These are phyloP conservation scores for Polia nebulosa DNA, from an alignment of 2,888 invertebrate species.

Conservation along the genomic window DNA sequence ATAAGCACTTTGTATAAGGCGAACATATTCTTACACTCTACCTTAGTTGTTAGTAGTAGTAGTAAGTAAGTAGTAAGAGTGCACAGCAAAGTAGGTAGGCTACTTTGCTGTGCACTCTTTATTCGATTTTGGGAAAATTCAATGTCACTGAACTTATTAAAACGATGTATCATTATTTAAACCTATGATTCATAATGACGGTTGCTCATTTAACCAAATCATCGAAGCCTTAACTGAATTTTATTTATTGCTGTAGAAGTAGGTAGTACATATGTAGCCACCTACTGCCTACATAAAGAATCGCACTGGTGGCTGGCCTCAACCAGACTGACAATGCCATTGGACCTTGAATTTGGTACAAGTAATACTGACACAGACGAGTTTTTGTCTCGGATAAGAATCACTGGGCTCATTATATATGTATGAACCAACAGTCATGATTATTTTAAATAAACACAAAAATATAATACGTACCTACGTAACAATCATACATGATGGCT, in stretches of 20 bases:
- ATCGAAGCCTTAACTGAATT: slow-evolving; percentile 24
- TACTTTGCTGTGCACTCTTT: slow-evolving; percentile 21
- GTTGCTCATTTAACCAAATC: slow-evolving; percentile 29
- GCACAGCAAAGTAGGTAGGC: too few species aligned
- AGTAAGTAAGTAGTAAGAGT: too few species aligned
- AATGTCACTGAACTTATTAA: slow-evolving; percentile 65
- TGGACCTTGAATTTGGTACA: slow-evolving; percentile 73
- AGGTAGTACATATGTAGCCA: slow-evolving; percentile 43
- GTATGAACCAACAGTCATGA: slow-evolving; percentile 79
- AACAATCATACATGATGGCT: slow-evolving; percentile 61
- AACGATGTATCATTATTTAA: slow-evolving; percentile 57
- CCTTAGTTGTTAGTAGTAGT: too few species aligned
- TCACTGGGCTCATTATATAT: slow-evolving; percentile 80
- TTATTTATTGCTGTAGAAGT: slow-evolving; percentile 31
- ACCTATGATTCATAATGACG: slow-evolving; percentile 38
- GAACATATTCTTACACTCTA: slow-evolving; percentile 33
- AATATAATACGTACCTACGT: slow-evolving; percentile 61
- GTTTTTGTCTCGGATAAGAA: slow-evolving; percentile 84
- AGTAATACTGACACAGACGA: slow-evolving; percentile 78
- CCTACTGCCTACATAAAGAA: slow-evolving; percentile 61
- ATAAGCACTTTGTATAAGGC: slow-evolving; percentile 59
- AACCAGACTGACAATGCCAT: slow-evolving; percentile 71
- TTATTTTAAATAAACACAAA: slow-evolving; percentile 79
- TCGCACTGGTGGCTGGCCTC: slow-evolving; percentile 71
- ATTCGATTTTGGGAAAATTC: slow-evolving; percentile 40